A percentile compares a stretch with the other conserved stretches of the same genome.
phyloP scores from a whole-genome alignment of 2,888 invertebrate genomes.

The Reticulitermes lucifugus region DNA sequence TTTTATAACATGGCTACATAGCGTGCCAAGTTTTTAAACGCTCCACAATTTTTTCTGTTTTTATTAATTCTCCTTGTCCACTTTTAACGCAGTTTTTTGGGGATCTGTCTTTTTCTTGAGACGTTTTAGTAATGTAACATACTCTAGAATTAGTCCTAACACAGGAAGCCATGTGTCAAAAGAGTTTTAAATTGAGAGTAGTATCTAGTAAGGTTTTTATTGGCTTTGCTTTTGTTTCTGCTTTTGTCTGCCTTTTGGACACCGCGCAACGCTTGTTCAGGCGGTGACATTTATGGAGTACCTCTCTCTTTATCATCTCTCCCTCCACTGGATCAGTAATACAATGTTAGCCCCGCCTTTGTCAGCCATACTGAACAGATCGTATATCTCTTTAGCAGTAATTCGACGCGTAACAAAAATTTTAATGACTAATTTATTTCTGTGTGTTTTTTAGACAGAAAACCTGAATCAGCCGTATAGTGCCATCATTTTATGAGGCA shows the following conservation, averaged over 20 bases:
- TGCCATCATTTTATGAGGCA: too few species aligned
- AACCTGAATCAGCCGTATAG: not conserved
- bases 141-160: conserved; percentile 13
- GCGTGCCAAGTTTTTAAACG: conserved; percentile 37
- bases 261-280: conserved; percentile 13
- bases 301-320: not conserved
- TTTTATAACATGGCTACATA: conserved; percentile 26
- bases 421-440: not conserved
- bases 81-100: not conserved
- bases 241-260: not conserved
- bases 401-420: not conserved
- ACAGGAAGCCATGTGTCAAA: conserved; percentile 40
- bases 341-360: not conserved
- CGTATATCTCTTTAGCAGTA: not conserved
- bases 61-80: conserved; percentile 14
- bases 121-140: conserved; percentile 12
- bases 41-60: conserved; percentile 26
- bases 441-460: not conserved
- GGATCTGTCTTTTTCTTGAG: conserved; percentile 11
- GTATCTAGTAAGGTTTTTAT: conserved; percentile 19
- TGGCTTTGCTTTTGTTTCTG: conserved; percentile 23
- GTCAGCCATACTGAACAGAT: not conserved
- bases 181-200: conserved; percentile 39
- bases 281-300: not conserved
- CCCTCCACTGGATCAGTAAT: not conserved